Conservation (phyloP, 2,113 vertebrate species). For the Actinemys pallida region DNA sequence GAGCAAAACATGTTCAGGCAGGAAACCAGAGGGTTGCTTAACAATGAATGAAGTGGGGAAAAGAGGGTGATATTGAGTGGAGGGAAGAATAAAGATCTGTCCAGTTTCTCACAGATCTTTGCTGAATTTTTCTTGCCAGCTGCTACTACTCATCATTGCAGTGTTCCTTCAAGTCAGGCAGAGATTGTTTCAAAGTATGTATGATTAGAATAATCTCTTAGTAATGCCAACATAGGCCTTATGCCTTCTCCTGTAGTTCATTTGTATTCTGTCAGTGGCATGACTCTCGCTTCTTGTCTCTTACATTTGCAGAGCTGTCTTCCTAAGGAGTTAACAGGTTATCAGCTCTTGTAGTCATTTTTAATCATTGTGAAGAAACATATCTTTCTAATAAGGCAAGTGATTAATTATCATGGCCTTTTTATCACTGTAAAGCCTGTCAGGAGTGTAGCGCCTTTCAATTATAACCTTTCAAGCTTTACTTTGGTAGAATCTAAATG, state of each 20-base stretch:
- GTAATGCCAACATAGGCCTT: neutral
- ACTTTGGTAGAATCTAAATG: neutral
- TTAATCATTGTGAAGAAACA: conserved; percentile 48
- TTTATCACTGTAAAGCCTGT: conserved; percentile 34
- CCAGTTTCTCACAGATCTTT: neutral
- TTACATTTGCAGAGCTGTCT: conserved; percentile 8
- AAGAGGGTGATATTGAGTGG: neutral
- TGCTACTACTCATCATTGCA: neutral
- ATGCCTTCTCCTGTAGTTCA: neutral
- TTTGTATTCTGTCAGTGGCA: conserved; percentile 18
- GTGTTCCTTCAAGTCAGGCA: neutral
- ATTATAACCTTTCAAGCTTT: conserved; percentile 17
- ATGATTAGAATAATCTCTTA: conserved; percentile 20
- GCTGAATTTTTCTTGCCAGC: conserved; percentile 18
- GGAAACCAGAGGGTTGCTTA: neutral
- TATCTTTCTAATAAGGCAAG: conserved; percentile 61
- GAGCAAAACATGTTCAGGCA: neutral
- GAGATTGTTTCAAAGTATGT: neutral
- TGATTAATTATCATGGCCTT: conserved; percentile 50
- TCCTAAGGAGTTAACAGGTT: conserved; percentile 34
- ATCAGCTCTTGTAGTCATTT: conserved; percentile 54
- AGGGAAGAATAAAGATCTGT: neutral
- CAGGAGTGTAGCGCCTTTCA: conserved; percentile 20
- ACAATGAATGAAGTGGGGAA: neutral
- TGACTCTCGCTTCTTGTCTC: conserved; percentile 47